Conservation (phyloP, 37 sponge, comb jelly and placozoan species). For the Lycopodina hypogea region DNA sequence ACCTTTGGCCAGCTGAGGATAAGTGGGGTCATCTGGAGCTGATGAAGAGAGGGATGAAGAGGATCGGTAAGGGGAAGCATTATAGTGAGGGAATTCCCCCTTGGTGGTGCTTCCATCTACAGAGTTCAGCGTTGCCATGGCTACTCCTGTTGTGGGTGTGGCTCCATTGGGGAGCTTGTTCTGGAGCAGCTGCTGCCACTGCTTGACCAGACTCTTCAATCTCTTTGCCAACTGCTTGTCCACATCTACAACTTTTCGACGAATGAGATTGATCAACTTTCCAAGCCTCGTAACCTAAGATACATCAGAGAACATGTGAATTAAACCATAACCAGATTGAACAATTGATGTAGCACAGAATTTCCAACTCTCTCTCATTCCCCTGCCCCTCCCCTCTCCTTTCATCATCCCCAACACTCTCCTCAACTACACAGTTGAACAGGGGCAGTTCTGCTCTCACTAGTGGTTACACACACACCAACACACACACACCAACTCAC, state of each 20-base stretch:
- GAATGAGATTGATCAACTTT: slow-evolving; percentile 50
- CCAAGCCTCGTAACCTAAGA: slow-evolving; percentile 64
- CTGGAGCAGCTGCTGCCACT: slow-evolving; percentile 66
- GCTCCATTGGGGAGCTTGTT: slow-evolving; percentile 2
- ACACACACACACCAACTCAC: too few species aligned
- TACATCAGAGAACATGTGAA: background rate
- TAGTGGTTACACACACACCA: too few species aligned
- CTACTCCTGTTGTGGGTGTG: background rate
- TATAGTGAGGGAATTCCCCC: background rate
- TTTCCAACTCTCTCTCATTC: too few species aligned
- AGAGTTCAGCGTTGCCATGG: background rate
- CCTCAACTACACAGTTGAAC: too few species aligned
- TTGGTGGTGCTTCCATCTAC: background rate
- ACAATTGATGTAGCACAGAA: too few species aligned
- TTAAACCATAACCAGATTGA: background rate
- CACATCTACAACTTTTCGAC: slow-evolving; percentile 36
- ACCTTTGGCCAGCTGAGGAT: too few species aligned
- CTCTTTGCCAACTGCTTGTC: slow-evolving; percentile 52
- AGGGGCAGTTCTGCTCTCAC: too few species aligned
- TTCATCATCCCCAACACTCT: too few species aligned
- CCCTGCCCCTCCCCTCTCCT: too few species aligned
- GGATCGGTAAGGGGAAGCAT: background rate
- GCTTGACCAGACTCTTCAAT: slow-evolving; percentile 67
- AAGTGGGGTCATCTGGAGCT: background rate
- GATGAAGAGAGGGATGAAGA: background rate